Evolutionary conservation across 2,888 invertebrate species (phyloP).

Genomic region (Neoaliturus tenellus): DNA sequence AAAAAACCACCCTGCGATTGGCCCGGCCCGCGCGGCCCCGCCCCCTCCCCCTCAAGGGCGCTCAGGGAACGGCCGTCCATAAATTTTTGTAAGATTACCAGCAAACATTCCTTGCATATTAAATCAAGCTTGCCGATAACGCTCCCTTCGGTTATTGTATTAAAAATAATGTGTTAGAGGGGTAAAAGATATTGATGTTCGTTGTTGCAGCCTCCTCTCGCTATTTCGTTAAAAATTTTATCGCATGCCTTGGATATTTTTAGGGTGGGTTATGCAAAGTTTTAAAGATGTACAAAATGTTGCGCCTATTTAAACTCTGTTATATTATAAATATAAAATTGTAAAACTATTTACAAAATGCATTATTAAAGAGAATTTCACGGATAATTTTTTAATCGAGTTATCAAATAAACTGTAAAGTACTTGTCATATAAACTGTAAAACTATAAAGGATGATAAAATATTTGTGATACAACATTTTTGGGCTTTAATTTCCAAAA

Average conservation of each 20-base stretch:
- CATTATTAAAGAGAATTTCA: too few relatives aligned
- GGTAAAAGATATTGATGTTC: constrained; percentile 41
- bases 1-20: constrained; percentile 15
- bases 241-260: constrained; percentile 6
- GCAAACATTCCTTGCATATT: constrained; percentile 51
- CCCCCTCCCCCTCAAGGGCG: background rate
- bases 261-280: background rate
- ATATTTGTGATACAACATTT: too few relatives aligned
- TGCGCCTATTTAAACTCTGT: too few relatives aligned
- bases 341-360: too few relatives aligned
- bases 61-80: constrained; percentile 17
- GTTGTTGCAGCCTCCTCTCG: background rate
- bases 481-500: too few relatives aligned
- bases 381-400: too few relatives aligned
- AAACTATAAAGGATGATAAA: too few relatives aligned
- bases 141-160: constrained; percentile 43
- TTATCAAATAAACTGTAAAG: too few relatives aligned
- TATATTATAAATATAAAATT: too few relatives aligned
- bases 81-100: constrained; percentile 42
- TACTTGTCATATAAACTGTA: too few relatives aligned
- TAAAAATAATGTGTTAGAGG: constrained; percentile 50
- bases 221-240: background rate
- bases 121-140: constrained; percentile 45
- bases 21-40: constrained; percentile 25
- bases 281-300: background rate